These are phyloP conservation scores for Holacanthus passer DNA, from an alignment of 2,113 vertebrate genomes.

Conservation along the genomic window DNA sequence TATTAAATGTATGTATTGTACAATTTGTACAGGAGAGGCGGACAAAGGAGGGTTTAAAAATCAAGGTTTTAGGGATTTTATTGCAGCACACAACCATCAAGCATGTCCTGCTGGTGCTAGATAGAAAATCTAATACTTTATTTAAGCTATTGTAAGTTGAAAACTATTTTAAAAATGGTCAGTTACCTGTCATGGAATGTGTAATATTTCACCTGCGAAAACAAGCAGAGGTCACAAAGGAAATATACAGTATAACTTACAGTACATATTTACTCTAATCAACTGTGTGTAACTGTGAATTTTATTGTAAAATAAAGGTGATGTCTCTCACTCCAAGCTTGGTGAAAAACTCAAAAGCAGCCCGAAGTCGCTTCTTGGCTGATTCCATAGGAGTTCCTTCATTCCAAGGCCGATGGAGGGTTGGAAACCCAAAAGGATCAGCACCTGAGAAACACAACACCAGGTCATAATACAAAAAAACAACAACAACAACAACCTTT, in stretches of 20 bases:
- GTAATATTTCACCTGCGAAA: conserved; percentile 81
- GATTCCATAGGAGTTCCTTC: conserved; percentile 73
- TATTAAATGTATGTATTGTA: background rate
- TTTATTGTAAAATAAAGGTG: background rate
- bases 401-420: conserved; percentile 74
- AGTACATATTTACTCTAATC: background rate
- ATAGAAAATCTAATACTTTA: background rate
- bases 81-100: background rate
- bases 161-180: background rate
- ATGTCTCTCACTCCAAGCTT: conserved; percentile 77
- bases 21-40: background rate
- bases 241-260: background rate
- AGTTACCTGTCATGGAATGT: conserved; percentile 82
- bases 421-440: conserved; percentile 78
- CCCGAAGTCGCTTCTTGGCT: conserved; percentile 74
- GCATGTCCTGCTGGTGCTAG: background rate
- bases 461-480: background rate
- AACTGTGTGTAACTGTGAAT: background rate
- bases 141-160: background rate
- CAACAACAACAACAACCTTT: too few species aligned
- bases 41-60: too few species aligned
- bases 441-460: conserved; percentile 58
- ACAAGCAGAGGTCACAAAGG: conserved; percentile 21
- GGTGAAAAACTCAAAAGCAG: conserved; percentile 83
- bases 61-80: background rate